Base-by-base conservation (phyloP, 2,888 invertebrate species). In the Helicoverpa assulta region DNA sequence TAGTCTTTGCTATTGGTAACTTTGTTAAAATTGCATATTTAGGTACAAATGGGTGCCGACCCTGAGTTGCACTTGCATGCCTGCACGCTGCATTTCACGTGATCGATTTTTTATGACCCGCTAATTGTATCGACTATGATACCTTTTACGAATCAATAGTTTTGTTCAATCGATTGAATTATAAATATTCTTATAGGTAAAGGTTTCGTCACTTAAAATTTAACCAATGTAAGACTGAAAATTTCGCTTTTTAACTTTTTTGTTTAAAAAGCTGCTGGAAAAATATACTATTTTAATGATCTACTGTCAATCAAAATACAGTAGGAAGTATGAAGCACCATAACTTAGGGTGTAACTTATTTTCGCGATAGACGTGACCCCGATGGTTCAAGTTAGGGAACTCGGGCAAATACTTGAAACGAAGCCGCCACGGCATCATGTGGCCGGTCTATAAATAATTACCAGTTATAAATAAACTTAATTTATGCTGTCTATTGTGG, bases 91-190 rank as follows among this genome's bases (percentile, higher is more conserved):
- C 37, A 60, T 56, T 70, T 70, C 29, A 80, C 78, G 63, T 80
- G 80, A 74, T 77, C 54, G 40, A 47, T 53, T 78, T 74, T 77
- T 80, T 72, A 50, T 58, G n/a, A 54, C 40, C 43, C 21, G 16
- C 26, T 80, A 74, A 80, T 77, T 70, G 54, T 33, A 75, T 57
- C 54, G 57, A 63, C 67, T 68, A 68, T 73, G 63, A 76, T 73
- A 76, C 61, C 58, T 18, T 52, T 70, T 56, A 69, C 40, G 59
- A 67, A 62, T 69, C 66, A 51, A 65, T 75, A 56, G 33, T 33
- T 33, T 33, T 33, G 33, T 33, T 10, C 8, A 33, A 33, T 61
- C 51, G 19, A 61, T 53, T 61, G 16, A 16, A 33, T 33, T 33
- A 2, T 33, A 10, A 8, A 10, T 10, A 33, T 33, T 33, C 33